Evolutionary conservation across 2,888 invertebrate species (phyloP).

Genomic region (Ophion ventricosus): DNA sequence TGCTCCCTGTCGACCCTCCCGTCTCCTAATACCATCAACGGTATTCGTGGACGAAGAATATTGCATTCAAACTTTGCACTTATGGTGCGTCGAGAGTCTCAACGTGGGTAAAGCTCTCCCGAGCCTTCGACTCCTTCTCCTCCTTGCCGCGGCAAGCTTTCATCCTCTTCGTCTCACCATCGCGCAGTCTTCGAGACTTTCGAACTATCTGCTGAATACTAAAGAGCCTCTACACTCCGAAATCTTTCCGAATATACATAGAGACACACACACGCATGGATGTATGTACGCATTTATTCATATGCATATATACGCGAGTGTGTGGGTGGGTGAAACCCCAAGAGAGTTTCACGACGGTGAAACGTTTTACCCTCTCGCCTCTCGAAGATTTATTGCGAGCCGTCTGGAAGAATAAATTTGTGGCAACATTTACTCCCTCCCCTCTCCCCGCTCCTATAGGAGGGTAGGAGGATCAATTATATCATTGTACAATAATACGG

Average conservation of each 20-base stretch:
- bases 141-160: neutral
- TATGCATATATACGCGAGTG: neutral
- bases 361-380: constrained; percentile 48
- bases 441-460: neutral
- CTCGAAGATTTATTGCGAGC: constrained; percentile 53
- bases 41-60: constrained; percentile 63
- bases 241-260: neutral
- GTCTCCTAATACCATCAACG: constrained; percentile 46
- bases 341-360: constrained; percentile 45
- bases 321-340: constrained; percentile 6
- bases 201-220: constrained; percentile 61
- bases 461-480: neutral
- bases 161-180: constrained; percentile 35
- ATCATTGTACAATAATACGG: constrained; percentile 13
- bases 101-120: constrained; percentile 23
- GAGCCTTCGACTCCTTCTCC: neutral
- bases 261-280: neutral
- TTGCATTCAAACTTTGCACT: constrained; percentile 68
- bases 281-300: neutral
- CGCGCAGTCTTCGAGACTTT: constrained; percentile 39
- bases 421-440: constrained; percentile 2
- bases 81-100: constrained; percentile 62
- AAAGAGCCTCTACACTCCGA: constrained; percentile 44
- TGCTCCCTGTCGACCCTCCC: neutral
- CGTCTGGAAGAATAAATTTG: constrained; percentile 58